phyloP scores from a whole-genome alignment of 2,888 invertebrate genomes.

The Brachyptera putata region DNA sequence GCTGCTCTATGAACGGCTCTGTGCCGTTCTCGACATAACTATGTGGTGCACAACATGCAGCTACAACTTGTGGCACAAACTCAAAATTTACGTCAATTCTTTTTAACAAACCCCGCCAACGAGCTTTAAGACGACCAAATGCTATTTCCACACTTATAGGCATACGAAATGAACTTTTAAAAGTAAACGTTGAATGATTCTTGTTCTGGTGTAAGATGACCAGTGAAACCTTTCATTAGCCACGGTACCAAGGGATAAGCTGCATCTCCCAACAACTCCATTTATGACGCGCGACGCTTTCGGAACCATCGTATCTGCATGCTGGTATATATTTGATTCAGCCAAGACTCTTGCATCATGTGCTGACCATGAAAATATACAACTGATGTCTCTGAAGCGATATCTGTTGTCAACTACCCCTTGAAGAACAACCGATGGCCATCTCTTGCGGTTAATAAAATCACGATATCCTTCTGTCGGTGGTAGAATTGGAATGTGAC shows the following conservation, averaged over 20 bases:
- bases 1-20: constrained; percentile 23
- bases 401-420: constrained; percentile 34
- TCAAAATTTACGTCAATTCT: constrained; percentile 33
- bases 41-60: constrained; percentile 36
- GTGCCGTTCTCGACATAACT: constrained; percentile 34
- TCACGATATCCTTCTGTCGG: constrained; percentile 34
- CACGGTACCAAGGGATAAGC: constrained; percentile 34
- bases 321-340: neutral
- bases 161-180: constrained; percentile 29
- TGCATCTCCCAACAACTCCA: constrained; percentile 32
- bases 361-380: neutral
- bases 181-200: constrained; percentile 34
- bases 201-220: constrained; percentile 29
- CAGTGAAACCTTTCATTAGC: constrained; percentile 33
- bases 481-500: constrained; percentile 33
- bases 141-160: constrained; percentile 37
- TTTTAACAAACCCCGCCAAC: constrained; percentile 36
- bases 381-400: constrained; percentile 18
- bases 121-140: constrained; percentile 37
- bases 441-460: constrained; percentile 35
- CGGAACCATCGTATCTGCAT: neutral
- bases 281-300: constrained; percentile 23
- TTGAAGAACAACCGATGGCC: constrained; percentile 34
- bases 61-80: constrained; percentile 35
- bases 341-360: constrained; percentile 4